These are phyloP conservation scores for Episyrphus balteatus DNA, from an alignment of 1,140 invertebrate genomes.

Conservation along the genomic window DNA sequence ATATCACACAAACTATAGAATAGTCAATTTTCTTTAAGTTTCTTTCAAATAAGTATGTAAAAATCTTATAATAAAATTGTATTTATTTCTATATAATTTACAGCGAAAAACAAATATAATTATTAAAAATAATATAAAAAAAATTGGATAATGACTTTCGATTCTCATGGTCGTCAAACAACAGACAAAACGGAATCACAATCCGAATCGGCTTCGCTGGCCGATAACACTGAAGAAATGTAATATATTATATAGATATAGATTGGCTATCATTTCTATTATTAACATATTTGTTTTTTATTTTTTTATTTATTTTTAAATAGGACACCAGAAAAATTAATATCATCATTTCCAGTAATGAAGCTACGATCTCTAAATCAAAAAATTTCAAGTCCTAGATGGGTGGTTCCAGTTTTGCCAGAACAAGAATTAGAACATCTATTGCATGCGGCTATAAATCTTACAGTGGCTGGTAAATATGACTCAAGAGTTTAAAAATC, in stretches of 20 bases:
- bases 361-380: conserved; percentile 83
- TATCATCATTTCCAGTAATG: conserved; percentile 61
- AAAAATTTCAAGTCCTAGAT: conserved; percentile 87
- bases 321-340: conserved; percentile 32
- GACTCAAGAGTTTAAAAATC: too few species aligned
- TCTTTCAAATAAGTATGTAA: too few species aligned
- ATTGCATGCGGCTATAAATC: conserved; percentile 77
- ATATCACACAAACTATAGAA: too few species aligned
- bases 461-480: conserved; percentile 60
- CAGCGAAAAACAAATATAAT: too few species aligned
- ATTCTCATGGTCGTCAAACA: conserved; percentile 1
- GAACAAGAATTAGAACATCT: conserved; percentile 91
- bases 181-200: neutral
- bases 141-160: conserved; percentile 2
- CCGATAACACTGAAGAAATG: neutral
- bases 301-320: neutral
- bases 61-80: too few species aligned
- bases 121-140: too few species aligned
- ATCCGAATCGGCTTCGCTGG: neutral
- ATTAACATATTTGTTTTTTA: neutral
- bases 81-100: too few species aligned
- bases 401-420: conserved; percentile 94
- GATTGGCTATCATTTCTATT: neutral
- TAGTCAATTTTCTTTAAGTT: too few species aligned
- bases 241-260: neutral